A percentile compares a stretch with the other conserved stretches of the same genome.
phyloP scores from a whole-genome alignment of 2,113 vertebrate species.

The Pseudorhombus dupliciocellatus region DNA sequence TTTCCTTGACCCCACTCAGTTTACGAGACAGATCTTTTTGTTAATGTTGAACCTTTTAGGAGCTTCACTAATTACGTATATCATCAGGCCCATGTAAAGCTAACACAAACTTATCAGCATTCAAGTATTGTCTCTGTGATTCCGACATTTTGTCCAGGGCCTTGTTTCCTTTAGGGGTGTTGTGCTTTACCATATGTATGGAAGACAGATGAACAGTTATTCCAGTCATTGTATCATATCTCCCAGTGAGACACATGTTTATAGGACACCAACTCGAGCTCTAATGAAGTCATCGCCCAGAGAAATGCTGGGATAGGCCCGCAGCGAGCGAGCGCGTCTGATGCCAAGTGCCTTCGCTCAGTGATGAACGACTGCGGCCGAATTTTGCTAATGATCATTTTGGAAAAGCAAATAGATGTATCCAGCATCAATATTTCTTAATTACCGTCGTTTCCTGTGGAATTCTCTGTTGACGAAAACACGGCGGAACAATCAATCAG shows the following conservation, averaged over 20 bases:
- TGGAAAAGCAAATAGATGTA: slow-evolving; percentile 81
- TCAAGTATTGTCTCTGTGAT: slow-evolving; percentile 20
- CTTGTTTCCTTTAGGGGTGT: slow-evolving; percentile 35
- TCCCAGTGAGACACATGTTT: slow-evolving; percentile 70
- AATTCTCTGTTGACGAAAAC: slow-evolving; percentile 77
- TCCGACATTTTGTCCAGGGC: slow-evolving; percentile 22
- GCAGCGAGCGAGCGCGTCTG: slow-evolving; percentile 38
- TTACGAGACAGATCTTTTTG: neutral
- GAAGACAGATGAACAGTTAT: slow-evolving; percentile 61
- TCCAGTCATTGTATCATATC: slow-evolving; percentile 63
- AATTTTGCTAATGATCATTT: slow-evolving; percentile 76
- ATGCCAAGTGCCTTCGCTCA: slow-evolving; percentile 70
- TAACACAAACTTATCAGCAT: slow-evolving; percentile 34
- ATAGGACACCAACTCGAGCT: slow-evolving; percentile 64
- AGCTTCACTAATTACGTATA: slow-evolving; percentile 35
- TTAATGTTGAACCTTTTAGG: slow-evolving; percentile 26
- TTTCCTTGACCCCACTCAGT: neutral
- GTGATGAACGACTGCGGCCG: slow-evolving; percentile 76
- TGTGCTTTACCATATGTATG: slow-evolving; percentile 35
- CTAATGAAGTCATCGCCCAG: slow-evolving; percentile 71
- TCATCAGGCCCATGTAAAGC: slow-evolving; percentile 20
- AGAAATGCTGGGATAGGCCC: slow-evolving; percentile 69
- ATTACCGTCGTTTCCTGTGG: slow-evolving; percentile 79
- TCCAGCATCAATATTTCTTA: slow-evolving; percentile 80
- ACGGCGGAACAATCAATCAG: slow-evolving; percentile 68